phyloP scores from a whole-genome alignment of 2,888 invertebrate genomes.

The Diadegma fenestrale region DNA sequence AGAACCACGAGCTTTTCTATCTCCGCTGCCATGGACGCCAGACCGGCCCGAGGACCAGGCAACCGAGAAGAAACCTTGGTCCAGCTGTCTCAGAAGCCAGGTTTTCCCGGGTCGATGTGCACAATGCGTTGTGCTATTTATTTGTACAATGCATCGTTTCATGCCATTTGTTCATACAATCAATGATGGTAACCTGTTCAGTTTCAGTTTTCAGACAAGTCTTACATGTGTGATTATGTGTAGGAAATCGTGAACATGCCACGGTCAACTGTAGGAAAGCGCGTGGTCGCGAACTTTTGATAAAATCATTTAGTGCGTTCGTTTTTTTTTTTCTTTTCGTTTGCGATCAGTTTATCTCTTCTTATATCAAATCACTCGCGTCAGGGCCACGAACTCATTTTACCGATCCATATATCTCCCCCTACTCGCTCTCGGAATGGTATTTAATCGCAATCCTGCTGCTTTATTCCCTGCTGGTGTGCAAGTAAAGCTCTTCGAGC shows the following conservation, averaged over 20 bases:
- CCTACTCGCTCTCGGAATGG: slow-evolving; percentile 7
- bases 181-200: too few relatives aligned
- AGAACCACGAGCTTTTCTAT: slow-evolving; percentile 37
- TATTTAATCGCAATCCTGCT: slow-evolving; percentile 57
- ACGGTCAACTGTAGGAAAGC: neutral
- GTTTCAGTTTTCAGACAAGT: too few relatives aligned
- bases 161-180: neutral
- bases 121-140: neutral
- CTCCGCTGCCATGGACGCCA: slow-evolving; percentile 2
- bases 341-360: slow-evolving; percentile 48
- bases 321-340: slow-evolving; percentile 19
- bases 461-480: slow-evolving; percentile 39
- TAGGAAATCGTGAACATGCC: neutral
- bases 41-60: slow-evolving; percentile 28
- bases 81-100: slow-evolving; percentile 30
- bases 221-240: neutral
- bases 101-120: slow-evolving; percentile 32
- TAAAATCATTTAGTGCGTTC: neutral
- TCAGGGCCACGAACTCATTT: slow-evolving; percentile 24
- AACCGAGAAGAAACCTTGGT: slow-evolving; percentile 54
- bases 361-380: slow-evolving; percentile 49
- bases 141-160: neutral
- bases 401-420: slow-evolving; percentile 28
- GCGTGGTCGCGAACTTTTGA: slow-evolving; percentile 30
- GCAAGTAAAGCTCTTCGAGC: slow-evolving; percentile 39